Conservation (phyloP, 2,888 invertebrate species). For the Ceriagrion tenellum region DNA sequence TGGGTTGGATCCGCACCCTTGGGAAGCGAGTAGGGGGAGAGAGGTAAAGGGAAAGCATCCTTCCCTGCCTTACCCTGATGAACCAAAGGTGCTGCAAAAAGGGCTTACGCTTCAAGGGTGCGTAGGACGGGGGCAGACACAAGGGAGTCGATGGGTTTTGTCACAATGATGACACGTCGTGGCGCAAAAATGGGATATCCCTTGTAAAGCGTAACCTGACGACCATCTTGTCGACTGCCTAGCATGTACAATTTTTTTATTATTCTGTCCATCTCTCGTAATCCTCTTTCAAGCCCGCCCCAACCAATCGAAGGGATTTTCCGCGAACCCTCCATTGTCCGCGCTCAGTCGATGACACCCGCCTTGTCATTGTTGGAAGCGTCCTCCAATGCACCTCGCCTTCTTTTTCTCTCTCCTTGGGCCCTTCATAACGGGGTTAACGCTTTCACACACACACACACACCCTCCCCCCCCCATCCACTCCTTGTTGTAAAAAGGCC, state of each 20-base stretch:
- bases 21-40: not conserved
- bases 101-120: not conserved
- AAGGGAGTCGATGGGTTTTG: not conserved
- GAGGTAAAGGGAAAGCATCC: not conserved
- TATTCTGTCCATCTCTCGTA: not conserved
- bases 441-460: too few relatives aligned
- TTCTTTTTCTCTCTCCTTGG: not conserved
- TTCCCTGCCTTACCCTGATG: not conserved
- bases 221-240: constrained; percentile 25
- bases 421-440: not conserved
- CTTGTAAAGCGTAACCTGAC: not conserved
- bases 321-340: not conserved
- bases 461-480: too few relatives aligned
- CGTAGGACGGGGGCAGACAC: not conserved
- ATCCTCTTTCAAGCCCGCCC: not conserved
- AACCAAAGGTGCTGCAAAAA: not conserved
- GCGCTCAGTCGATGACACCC: not conserved
- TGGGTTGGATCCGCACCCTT: too few relatives aligned
- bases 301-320: not conserved
- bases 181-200: not conserved
- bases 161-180: not conserved
- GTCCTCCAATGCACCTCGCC: not conserved
- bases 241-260: not conserved
- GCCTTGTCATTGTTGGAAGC: not conserved
- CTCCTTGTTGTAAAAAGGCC: not conserved